Conservation (phyloP, 2,113 vertebrate genomes). For the Naja naja region DNA sequence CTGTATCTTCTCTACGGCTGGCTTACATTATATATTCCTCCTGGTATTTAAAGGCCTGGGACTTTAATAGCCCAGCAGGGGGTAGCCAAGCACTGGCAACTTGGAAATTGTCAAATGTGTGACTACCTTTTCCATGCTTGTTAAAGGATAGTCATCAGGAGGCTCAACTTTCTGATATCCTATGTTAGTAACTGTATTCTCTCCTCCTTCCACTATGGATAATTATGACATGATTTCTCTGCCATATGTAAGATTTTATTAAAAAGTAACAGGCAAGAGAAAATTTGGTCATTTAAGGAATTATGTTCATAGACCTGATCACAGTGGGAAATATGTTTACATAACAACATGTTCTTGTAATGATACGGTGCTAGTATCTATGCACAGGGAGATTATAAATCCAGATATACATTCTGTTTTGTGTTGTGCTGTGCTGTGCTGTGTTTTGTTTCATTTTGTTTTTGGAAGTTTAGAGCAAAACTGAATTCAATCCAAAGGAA, state of each 20-base stretch:
- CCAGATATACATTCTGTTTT: background rate
- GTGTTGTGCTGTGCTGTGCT: background rate
- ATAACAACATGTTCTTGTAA: background rate
- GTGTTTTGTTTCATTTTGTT: background rate
- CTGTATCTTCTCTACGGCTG: slow-evolving; percentile 27
- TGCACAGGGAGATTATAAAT: background rate
- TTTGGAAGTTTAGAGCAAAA: background rate
- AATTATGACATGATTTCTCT: fast-evolving
- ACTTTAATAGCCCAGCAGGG: slow-evolving; percentile 84
- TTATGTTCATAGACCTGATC: slow-evolving; percentile 20
- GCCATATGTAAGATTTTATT: background rate
- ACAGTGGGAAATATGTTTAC: background rate
- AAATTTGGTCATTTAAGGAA: slow-evolving; percentile 42
- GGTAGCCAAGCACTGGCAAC: slow-evolving; percentile 88
- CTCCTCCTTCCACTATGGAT: slow-evolving; percentile 14
- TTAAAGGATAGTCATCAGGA: background rate
- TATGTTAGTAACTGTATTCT: slow-evolving; percentile 24
- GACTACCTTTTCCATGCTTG: slow-evolving; percentile 25
- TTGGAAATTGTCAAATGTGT: slow-evolving; percentile 35
- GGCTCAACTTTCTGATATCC: slow-evolving; percentile 8
- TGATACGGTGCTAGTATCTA: background rate
- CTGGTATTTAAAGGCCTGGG: slow-evolving; percentile 37
- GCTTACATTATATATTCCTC: slow-evolving; percentile 33
- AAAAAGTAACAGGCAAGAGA: background rate
- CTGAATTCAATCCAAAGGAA: background rate